phyloP scores from a whole-genome alignment of 2,113 vertebrate genomes.

The Pomatostomus ruficeps region DNA sequence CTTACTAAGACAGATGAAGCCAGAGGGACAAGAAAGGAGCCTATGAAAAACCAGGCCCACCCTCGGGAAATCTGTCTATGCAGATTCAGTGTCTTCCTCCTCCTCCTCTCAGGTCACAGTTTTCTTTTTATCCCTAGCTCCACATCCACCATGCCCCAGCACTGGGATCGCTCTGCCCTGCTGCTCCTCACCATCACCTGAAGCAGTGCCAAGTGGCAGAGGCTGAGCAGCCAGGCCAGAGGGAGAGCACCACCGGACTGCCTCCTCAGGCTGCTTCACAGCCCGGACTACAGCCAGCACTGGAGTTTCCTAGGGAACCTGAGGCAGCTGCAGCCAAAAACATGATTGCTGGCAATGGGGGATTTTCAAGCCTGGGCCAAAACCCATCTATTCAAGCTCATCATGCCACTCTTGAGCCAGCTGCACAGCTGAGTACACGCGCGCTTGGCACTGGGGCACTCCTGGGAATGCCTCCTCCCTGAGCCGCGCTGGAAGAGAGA shows the following conservation, averaged over 20 bases:
- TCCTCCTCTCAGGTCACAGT: not conserved
- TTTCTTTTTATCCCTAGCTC: not conserved
- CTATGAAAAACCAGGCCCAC: not conserved
- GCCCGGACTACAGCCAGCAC: not conserved
- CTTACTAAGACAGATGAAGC: not conserved
- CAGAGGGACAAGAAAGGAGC: not conserved
- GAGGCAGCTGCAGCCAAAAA: conserved; percentile 10
- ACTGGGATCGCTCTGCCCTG: not conserved
- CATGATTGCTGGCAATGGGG: not conserved
- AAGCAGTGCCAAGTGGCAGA: not conserved
- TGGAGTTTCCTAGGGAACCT: conserved; percentile 24
- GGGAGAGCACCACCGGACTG: fast-evolving
- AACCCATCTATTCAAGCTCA: not conserved
- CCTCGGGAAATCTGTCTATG: not conserved
- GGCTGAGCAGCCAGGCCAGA: not conserved
- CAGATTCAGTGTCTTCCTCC: not conserved
- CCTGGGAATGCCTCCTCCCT: not conserved
- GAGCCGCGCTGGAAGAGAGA: fast-evolving
- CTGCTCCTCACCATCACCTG: not conserved
- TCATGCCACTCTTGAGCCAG: not conserved
- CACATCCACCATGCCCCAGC: not conserved
- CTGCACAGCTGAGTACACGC: not conserved
- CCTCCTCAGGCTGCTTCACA: not conserved
- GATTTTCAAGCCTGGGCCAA: not conserved
- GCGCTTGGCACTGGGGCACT: not conserved